Conservation (phyloP, 1,140 invertebrate genomes). For the Drosophila quadrilineata region DNA sequence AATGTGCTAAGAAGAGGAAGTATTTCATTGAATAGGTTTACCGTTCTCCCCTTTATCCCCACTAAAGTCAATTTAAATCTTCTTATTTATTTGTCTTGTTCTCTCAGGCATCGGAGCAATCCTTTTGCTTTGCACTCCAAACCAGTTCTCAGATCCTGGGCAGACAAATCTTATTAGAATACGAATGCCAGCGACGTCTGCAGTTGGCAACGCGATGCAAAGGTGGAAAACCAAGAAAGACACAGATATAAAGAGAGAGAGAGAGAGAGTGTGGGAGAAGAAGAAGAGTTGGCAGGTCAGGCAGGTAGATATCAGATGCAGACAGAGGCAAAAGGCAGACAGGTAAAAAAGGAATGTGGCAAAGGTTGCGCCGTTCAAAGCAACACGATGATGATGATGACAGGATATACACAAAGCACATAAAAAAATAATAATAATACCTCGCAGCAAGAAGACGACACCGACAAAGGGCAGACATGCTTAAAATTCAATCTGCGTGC, state of each 20-base stretch:
- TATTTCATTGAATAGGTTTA: slow-evolving; percentile 21
- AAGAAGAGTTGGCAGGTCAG: slow-evolving; percentile 35
- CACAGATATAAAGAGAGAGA: background rate
- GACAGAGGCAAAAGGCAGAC: slow-evolving; percentile 40
- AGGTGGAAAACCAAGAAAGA: background rate
- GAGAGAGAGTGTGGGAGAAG: background rate
- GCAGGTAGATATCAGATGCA: slow-evolving; percentile 59
- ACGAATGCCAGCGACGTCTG: too few species aligned
- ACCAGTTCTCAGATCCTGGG: slow-evolving; percentile 36
- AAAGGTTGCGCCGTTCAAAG: slow-evolving; percentile 13
- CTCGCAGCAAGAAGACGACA: slow-evolving; percentile 7
- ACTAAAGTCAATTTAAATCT: slow-evolving; percentile 22
- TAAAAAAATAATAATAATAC: slow-evolving; percentile 19
- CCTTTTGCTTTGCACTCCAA: slow-evolving; percentile 46
- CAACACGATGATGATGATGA: slow-evolving; percentile 53
- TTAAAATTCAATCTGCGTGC: slow-evolving; percentile 59
- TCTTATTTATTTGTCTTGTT: background rate
- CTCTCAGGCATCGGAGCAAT: slow-evolving; percentile 21
- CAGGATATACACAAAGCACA: slow-evolving; percentile 62
- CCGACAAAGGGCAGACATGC: slow-evolving; percentile 8
- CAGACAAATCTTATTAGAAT: slow-evolving; percentile 74
- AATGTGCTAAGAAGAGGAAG: background rate
- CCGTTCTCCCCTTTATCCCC: slow-evolving; percentile 5
- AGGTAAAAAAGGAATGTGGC: slow-evolving; percentile 58
- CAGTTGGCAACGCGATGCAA: slow-evolving; percentile 10